Percentiles rank a stretch among this genome's conserved stretches.
Evolutionary conservation across 2,888 invertebrate genomes (phyloP).

Genomic region (Cactoblastis cactorum): DNA sequence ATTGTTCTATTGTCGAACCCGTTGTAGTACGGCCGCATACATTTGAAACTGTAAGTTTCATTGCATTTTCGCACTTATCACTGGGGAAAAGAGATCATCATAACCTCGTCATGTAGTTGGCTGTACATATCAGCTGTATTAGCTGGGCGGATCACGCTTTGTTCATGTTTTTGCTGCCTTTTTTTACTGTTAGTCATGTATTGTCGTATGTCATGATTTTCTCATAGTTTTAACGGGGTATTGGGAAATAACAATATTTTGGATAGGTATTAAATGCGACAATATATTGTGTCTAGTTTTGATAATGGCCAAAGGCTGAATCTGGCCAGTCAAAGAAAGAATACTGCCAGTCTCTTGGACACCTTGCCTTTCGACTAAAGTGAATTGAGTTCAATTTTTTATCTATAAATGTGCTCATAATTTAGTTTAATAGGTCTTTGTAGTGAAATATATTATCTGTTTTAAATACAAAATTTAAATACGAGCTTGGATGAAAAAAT

Average conservation of each 20-base stretch:
- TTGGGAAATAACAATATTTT: background rate
- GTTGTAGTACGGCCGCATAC: no score
- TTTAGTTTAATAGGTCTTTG: no score
- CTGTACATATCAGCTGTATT: background rate
- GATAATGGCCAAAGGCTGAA: background rate
- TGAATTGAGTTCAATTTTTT: no score
- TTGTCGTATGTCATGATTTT: slow-evolving; percentile 8
- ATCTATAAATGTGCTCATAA: no score
- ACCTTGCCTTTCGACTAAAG: no score
- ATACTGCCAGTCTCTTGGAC: no score
- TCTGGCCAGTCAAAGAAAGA: background rate
- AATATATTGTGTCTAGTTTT: background rate
- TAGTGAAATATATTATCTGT: no score
- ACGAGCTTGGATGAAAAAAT: no score
- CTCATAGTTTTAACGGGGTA: slow-evolving; percentile 1
- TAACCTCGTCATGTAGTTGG: background rate
- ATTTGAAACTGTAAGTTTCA: no score
- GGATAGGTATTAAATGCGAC: background rate
- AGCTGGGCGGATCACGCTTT: slow-evolving; percentile 5
- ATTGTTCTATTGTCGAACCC: no score
- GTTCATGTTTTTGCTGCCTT: slow-evolving; percentile 6
- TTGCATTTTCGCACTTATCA: no score
- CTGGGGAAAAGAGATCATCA: background rate
- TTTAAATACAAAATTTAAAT: no score
- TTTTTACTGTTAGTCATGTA: slow-evolving; percentile 5